phyloP scores from a whole-genome alignment of 2,797 vertebrate species.

The Hydrophis major region DNA sequence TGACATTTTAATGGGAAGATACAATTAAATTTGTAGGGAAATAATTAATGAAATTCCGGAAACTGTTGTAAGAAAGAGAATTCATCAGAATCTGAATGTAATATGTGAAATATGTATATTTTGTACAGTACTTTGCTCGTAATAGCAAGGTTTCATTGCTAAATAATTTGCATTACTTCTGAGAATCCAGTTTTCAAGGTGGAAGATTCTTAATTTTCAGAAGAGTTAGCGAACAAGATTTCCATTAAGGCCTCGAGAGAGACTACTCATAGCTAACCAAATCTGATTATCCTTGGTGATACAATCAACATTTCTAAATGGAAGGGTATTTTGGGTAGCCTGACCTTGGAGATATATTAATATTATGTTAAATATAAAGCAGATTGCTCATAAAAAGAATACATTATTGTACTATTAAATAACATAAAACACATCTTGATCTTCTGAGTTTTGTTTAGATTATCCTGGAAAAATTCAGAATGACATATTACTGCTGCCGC shows the following conservation, averaged over 20 bases:
- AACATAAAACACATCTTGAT: not conserved
- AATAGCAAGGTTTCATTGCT: not conserved
- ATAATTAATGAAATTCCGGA: not conserved
- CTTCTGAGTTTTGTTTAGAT: constrained; percentile 6
- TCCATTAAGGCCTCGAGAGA: not conserved
- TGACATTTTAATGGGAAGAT: not conserved
- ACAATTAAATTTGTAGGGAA: not conserved
- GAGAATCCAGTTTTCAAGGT: not conserved
- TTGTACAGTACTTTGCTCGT: not conserved
- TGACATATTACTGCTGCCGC: not conserved
- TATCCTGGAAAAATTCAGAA: constrained; percentile 5
- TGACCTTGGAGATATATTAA: constrained; percentile 34
- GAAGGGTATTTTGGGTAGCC: constrained; percentile 37
- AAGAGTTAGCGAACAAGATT: not conserved
- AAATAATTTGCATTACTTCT: not conserved
- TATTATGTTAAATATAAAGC: constrained; percentile 28
- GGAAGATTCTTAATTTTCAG: not conserved
- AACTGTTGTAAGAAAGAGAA: no score
- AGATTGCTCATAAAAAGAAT: constrained; percentile 23
- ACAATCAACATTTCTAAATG: constrained; percentile 19
- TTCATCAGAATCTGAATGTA: not conserved
- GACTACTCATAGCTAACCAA: not conserved
- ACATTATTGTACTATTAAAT: constrained; percentile 21
- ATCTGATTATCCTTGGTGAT: constrained; percentile 26
- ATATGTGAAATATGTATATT: not conserved